phyloP scores from a whole-genome alignment of 2,113 vertebrate species.

The Calonectris borealis region DNA sequence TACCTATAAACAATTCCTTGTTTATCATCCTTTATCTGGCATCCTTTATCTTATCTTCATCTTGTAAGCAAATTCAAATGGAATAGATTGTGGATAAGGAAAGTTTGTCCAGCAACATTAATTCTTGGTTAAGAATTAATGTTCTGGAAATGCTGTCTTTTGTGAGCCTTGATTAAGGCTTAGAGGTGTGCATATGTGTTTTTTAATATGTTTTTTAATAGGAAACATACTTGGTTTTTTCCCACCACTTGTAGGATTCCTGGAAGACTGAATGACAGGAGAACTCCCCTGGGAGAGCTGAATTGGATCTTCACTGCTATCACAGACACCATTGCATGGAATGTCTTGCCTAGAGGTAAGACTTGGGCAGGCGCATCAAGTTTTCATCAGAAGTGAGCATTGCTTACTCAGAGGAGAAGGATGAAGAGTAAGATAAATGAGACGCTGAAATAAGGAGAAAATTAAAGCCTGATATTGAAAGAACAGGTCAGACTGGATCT shows the following conservation, averaged over 20 bases:
- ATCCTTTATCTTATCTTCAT: no score
- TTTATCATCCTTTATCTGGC: neutral
- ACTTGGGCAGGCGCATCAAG: neutral
- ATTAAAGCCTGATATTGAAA: neutral
- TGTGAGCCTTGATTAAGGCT: neutral
- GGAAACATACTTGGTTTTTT: neutral
- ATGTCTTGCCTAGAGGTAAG: slow-evolving; percentile 93
- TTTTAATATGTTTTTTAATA: fast-evolving
- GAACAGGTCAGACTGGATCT: neutral
- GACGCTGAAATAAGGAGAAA: neutral
- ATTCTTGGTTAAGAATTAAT: neutral
- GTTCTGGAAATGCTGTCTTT: neutral
- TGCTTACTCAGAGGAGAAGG: neutral
- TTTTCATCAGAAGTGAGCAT: neutral
- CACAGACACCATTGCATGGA: slow-evolving; percentile 98
- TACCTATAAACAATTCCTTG: neutral
- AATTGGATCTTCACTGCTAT: slow-evolving; percentile 99
- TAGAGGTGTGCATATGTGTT: neutral
- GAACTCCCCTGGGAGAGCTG: slow-evolving; percentile 95
- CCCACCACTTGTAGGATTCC: slow-evolving; percentile 82
- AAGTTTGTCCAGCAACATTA: neutral
- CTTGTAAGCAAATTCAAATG: neutral
- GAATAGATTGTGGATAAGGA: neutral
- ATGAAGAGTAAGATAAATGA: neutral
- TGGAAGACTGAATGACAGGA: slow-evolving; percentile 93